Percentiles rank a stretch among this genome's conserved stretches.
Evolutionary conservation across 2,888 invertebrate species (phyloP).

Genomic region (Eucera pruinosa): DNA sequence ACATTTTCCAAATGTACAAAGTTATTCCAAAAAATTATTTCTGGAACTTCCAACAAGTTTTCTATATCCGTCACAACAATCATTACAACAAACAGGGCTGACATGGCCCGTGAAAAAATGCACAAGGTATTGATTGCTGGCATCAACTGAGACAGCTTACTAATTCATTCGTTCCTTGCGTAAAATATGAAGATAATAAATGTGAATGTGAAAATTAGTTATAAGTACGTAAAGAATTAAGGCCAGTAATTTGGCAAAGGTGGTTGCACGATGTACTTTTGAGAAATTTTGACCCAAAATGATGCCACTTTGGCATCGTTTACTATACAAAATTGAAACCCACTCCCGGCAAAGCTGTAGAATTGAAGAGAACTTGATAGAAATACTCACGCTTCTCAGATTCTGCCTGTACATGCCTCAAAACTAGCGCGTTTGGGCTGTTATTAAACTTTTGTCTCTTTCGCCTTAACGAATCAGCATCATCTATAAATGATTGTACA

Average conservation of each 20-base stretch:
- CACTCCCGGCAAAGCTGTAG: conserved; percentile 73
- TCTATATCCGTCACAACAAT: conserved; percentile 62
- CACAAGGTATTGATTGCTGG: conserved; percentile 44
- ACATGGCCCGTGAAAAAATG: conserved; percentile 47
- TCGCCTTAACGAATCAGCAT: conserved; percentile 87
- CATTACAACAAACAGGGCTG: conserved; percentile 62
- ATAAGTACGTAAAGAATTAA: conserved; percentile 33
- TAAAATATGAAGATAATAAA: conserved; percentile 26
- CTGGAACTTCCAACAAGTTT: conserved; percentile 57
- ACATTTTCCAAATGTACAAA: conserved; percentile 47
- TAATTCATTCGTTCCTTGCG: conserved; percentile 27
- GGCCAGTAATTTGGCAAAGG: conserved; percentile 21
- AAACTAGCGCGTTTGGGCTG: conserved; percentile 85
- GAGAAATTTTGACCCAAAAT: conserved; percentile 31
- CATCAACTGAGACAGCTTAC: conserved; percentile 39
- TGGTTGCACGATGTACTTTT: conserved; percentile 34
- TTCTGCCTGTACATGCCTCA: conserved; percentile 85
- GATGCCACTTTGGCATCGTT: conserved; percentile 47
- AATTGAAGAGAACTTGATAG: conserved; percentile 61
- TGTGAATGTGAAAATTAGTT: conserved; percentile 51
- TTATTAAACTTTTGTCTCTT: conserved; percentile 86
- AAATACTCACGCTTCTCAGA: conserved; percentile 85
- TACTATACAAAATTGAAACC: too few species aligned
- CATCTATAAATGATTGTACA: conserved; percentile 86
- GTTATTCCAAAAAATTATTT: conserved; percentile 44